Conservation (phyloP, 37 sponge, comb jelly and placozoan species). For the Hexactinellida sp. region DNA sequence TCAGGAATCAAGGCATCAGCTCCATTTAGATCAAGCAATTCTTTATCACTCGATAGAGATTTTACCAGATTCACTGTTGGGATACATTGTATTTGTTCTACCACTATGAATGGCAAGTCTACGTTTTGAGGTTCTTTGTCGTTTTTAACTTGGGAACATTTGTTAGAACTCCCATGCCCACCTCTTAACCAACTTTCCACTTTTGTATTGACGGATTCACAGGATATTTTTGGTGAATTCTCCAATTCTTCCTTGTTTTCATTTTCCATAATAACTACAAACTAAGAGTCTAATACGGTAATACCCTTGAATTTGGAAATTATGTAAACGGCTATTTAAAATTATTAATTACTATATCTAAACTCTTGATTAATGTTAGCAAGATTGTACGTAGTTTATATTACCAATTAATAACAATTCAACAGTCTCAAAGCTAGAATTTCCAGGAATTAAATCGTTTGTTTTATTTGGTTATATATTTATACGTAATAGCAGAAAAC, state of each 20-base stretch:
- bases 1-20: neutral
- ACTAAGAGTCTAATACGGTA: too few species aligned
- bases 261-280: neutral
- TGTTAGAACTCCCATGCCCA: neutral
- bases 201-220: neutral
- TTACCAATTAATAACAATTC: too few species aligned
- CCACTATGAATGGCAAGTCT: neutral
- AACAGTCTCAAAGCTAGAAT: too few species aligned
- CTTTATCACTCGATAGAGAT: neutral
- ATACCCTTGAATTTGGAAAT: too few species aligned
- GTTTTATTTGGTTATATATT: too few species aligned
- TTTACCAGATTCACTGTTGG: neutral
- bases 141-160: too few species aligned
- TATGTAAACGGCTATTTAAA: too few species aligned
- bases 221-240: neutral
- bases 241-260: neutral
- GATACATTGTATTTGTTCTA: neutral
- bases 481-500: too few species aligned
- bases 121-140: neutral
- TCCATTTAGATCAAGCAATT: neutral
- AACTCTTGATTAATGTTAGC: too few species aligned
- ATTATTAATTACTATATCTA: too few species aligned
- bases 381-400: too few species aligned
- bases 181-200: neutral
- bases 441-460: too few species aligned